Evolutionary conservation across 1,140 invertebrate species (phyloP).

Genomic region (Magallana angulata): DNA sequence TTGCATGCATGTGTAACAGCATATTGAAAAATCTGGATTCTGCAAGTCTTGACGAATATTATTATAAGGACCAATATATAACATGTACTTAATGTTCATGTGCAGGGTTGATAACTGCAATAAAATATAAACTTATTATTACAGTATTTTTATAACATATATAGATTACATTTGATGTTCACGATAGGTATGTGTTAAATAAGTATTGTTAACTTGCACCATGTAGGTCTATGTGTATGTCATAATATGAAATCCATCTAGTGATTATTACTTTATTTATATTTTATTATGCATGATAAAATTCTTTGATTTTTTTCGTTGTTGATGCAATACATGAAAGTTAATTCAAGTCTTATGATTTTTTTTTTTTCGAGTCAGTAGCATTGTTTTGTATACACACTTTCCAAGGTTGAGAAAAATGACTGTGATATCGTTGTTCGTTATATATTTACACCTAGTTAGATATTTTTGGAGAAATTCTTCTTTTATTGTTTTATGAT

Average conservation of each 20-base stretch:
- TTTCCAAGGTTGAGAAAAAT: neutral
- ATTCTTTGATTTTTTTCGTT: conserved; percentile 19
- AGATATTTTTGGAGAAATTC: conserved; percentile 11
- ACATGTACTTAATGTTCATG: too few relatives aligned
- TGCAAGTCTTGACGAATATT: neutral
- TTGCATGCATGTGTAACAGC: conserved; percentile 13
- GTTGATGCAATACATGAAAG: conserved; percentile 29
- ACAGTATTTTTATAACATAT: neutral
- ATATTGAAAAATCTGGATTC: neutral
- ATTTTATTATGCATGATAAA: neutral
- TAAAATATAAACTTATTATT: neutral
- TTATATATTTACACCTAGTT: conserved; percentile 14
- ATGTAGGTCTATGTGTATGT: neutral
- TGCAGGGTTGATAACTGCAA: conserved; percentile 24
- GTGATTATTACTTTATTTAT: neutral
- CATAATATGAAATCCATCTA: neutral
- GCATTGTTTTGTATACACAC: neutral
- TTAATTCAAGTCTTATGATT: neutral
- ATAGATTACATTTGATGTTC: conserved; percentile 7
- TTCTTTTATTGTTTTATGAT: neutral
- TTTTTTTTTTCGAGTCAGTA: neutral
- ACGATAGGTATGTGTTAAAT: neutral
- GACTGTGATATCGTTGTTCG: conserved; percentile 9
- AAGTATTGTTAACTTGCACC: neutral
- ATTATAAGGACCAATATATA: neutral